Conservation (phyloP, 2,113 vertebrate species). For the Hemicordylus capensis region DNA sequence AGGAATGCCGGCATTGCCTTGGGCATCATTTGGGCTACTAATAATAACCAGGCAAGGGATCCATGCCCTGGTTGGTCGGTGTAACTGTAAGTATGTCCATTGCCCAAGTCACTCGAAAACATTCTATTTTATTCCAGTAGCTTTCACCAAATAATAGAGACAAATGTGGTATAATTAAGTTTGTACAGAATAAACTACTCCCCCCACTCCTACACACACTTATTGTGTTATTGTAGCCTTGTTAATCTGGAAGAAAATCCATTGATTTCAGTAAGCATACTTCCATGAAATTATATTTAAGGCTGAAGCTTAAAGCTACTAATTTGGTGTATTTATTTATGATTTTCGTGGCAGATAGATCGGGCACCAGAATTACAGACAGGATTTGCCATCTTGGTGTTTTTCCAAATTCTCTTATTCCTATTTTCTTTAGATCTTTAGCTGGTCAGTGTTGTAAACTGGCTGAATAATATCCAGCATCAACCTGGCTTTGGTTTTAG, state of each 20-base stretch:
- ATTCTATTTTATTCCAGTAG: background rate
- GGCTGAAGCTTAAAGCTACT: background rate
- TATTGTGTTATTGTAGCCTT: background rate
- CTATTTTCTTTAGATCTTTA: background rate
- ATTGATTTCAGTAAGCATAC: background rate
- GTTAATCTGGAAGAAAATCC: background rate
- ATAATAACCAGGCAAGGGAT: background rate
- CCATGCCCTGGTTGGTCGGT: background rate
- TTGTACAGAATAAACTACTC: background rate
- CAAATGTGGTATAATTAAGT: background rate
- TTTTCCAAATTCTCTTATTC: background rate
- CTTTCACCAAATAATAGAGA: background rate
- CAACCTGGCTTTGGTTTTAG: no score
- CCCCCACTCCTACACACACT: background rate
- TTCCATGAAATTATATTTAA: background rate
- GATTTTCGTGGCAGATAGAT: background rate
- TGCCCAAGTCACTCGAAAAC: background rate
- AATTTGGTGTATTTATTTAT: background rate
- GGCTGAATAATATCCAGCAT: background rate
- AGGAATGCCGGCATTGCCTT: no score
- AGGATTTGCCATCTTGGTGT: no score
- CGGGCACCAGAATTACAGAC: background rate
- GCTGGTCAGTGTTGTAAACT: background rate
- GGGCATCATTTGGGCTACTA: no score
- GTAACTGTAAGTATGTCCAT: background rate